Conservation (phyloP, 1,140 invertebrate species). For the Cyclina sinensis region DNA sequence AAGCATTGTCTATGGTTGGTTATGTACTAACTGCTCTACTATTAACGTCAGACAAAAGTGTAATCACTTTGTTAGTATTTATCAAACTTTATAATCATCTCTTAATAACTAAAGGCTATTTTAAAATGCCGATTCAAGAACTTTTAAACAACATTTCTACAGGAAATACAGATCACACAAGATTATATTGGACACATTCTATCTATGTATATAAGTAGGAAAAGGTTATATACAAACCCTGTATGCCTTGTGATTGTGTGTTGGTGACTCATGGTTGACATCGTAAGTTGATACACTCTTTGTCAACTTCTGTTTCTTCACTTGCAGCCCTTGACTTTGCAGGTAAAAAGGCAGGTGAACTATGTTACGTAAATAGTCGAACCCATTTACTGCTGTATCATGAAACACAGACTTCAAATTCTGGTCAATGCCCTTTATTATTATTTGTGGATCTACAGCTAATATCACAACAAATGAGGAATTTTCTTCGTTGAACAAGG, state of each 20-base stretch:
- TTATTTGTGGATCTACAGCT: conserved; percentile 98
- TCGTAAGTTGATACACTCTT: conserved; percentile 69
- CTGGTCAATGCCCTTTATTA: conserved; percentile 98
- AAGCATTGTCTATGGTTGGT: too few relatives aligned
- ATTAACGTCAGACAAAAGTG: too few relatives aligned
- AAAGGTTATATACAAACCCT: conserved; percentile 56
- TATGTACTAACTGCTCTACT: too few relatives aligned
- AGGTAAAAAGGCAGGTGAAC: conserved; percentile 99
- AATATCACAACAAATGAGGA: conserved; percentile 97
- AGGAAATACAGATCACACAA: too few relatives aligned
- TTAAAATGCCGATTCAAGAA: too few relatives aligned
- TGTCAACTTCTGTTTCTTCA: conserved; percentile 76
- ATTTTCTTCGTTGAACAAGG: conserved; percentile 96
- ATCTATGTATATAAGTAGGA: too few relatives aligned
- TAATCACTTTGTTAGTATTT: too few relatives aligned
- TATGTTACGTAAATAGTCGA: conserved; percentile 98
- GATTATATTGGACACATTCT: too few relatives aligned
- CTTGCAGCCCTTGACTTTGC: conserved; percentile 96
- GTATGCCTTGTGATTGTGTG: conserved; percentile 55
- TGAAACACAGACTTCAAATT: conserved; percentile 90
- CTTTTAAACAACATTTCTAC: too few relatives aligned
- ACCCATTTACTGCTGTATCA: conserved; percentile 92
- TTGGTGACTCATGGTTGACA: conserved; percentile 66
- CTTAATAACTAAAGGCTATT: too few relatives aligned
- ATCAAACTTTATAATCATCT: too few relatives aligned